phyloP scores from a whole-genome alignment of 2,888 invertebrate genomes.

The Notodonta ziczac region DNA sequence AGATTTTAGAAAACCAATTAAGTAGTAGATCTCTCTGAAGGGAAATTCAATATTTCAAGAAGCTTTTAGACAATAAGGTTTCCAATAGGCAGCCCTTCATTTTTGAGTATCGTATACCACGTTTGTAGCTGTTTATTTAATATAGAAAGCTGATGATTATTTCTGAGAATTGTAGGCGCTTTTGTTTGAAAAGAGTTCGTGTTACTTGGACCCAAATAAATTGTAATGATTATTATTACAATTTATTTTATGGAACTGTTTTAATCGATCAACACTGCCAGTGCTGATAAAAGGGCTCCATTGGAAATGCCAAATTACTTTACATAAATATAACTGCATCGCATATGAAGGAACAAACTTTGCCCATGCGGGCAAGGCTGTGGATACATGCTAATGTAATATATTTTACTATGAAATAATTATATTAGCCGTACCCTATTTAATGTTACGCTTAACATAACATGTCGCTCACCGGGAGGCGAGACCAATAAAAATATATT shows the following conservation, averaged over 20 bases:
- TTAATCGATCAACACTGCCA: too few relatives aligned
- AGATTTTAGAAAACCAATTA: conserved; percentile 1
- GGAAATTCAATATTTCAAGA: conserved; percentile 13
- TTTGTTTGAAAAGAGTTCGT: not conserved
- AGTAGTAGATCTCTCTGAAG: conserved; percentile 8
- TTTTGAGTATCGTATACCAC: not conserved
- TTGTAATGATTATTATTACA: too few relatives aligned
- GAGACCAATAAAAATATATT: conserved; percentile 1
- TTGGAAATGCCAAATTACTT: too few relatives aligned
- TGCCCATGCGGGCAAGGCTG: too few relatives aligned
- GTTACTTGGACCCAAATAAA: not conserved
- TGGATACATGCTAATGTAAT: too few relatives aligned
- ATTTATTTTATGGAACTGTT: too few relatives aligned
- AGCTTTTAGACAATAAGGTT: conserved; percentile 10
- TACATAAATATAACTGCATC: too few relatives aligned
- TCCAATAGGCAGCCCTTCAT: not conserved
- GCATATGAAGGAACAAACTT: too few relatives aligned
- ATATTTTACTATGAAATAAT: too few relatives aligned
- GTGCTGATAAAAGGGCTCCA: too few relatives aligned
- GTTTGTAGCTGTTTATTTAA: not conserved
- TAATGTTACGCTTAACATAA: too few relatives aligned
- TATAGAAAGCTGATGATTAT: not conserved
- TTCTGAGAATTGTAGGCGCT: not conserved
- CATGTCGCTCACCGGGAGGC: not conserved
- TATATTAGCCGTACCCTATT: too few relatives aligned